phyloP scores from a whole-genome alignment of 2,113 vertebrate genomes.

The Antechinus stuartii region DNA sequence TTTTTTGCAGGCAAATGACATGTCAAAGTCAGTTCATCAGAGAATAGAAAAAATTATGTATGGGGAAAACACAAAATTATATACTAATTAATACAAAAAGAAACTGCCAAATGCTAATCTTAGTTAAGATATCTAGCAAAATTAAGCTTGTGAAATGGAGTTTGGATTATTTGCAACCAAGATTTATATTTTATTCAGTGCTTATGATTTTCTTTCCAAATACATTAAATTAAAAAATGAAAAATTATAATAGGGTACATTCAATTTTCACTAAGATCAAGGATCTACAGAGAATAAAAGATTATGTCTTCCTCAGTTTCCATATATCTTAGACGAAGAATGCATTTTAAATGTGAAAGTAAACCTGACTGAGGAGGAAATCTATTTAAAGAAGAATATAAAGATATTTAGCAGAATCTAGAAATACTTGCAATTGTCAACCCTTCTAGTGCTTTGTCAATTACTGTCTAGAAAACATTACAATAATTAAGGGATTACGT shows the following conservation, averaged over 20 bases:
- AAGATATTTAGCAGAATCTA: background rate
- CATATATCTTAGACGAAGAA: background rate
- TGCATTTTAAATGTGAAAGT: background rate
- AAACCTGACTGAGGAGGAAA: background rate
- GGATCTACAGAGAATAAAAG: background rate
- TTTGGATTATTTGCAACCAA: background rate
- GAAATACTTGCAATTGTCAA: background rate
- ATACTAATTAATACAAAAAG: slow-evolving; percentile 25
- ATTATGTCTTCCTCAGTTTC: too few species aligned
- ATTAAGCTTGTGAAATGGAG: background rate
- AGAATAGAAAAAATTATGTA: slow-evolving; percentile 63
- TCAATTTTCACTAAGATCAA: background rate
- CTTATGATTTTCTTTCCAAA: slow-evolving; percentile 35
- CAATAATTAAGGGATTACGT: background rate
- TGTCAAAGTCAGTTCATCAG: slow-evolving; percentile 38
- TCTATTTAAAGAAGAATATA: background rate
- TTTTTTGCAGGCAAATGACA: slow-evolving; percentile 68
- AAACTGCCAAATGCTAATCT: slow-evolving; percentile 9
- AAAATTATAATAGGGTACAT: background rate
- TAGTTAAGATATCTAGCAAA: slow-evolving; percentile 23
- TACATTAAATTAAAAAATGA: background rate
- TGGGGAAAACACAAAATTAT: slow-evolving; percentile 43
- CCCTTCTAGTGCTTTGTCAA: background rate
- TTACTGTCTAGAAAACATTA: background rate
- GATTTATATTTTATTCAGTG: slow-evolving; percentile 21